Conservation (phyloP, 2,113 vertebrate species). For the Eolophus roseicapilla region DNA sequence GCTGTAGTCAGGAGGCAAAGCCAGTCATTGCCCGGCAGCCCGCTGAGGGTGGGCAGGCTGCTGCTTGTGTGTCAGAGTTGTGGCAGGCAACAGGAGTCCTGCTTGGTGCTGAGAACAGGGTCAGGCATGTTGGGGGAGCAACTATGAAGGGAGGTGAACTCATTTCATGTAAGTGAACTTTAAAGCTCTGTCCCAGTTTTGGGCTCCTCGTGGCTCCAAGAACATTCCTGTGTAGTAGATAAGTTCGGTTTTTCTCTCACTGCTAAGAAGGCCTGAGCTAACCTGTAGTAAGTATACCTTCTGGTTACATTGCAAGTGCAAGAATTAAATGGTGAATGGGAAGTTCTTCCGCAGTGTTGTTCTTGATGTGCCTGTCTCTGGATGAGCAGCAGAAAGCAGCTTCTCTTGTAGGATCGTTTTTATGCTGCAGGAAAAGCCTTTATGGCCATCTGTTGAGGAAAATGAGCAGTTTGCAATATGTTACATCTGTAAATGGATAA, state of each 20-base stretch:
- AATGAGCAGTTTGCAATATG: slow-evolving; percentile 64
- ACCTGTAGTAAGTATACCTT: not conserved
- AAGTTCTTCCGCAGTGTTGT: not conserved
- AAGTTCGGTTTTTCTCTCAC: not conserved
- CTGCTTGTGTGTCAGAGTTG: not conserved
- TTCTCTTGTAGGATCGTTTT: not conserved
- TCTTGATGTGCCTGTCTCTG: not conserved
- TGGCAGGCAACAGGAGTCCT: not conserved
- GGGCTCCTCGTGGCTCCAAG: accelerated
- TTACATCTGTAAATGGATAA: slow-evolving; percentile 54
- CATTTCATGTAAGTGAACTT: not conserved
- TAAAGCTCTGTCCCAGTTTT: not conserved
- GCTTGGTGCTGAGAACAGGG: not conserved
- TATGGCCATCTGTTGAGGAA: slow-evolving; percentile 50
- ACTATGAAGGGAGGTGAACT: not conserved
- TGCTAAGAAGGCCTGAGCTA: not conserved
- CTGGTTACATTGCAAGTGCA: not conserved
- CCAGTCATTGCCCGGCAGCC: not conserved
- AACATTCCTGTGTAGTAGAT: not conserved
- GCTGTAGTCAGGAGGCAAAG: not conserved
- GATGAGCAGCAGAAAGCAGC: not conserved
- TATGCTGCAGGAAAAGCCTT: not conserved
- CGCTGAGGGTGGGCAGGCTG: not conserved
- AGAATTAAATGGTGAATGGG: not conserved
- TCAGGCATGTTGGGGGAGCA: not conserved